Percentiles rank a stretch among this genome's conserved stretches.
These are phyloP conservation scores for Procambarus clarkii DNA, from an alignment of 1,140 invertebrate genomes.

Conservation along the genomic window DNA sequence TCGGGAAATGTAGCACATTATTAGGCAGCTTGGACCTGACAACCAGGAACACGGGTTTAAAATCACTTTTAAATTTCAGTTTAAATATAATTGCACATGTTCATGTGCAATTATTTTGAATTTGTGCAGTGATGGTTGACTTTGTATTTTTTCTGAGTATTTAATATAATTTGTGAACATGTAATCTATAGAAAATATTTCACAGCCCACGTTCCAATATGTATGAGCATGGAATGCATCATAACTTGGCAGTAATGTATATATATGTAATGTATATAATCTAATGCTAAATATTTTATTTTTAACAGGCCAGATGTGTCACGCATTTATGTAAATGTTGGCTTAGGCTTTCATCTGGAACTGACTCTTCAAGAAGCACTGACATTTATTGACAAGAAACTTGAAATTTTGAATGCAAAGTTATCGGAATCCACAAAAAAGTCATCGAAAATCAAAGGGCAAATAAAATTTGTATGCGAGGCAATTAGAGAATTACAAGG, in stretches of 20 bases:
- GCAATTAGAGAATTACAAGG: conserved; percentile 36
- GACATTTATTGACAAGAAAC: conserved; percentile 50
- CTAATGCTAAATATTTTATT: background rate
- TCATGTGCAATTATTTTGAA: too few relatives aligned
- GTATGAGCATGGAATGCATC: too few relatives aligned
- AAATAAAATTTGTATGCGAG: conserved; percentile 56
- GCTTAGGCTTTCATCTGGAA: conserved; percentile 46
- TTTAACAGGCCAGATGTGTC: conserved; percentile 49
- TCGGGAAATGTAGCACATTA: too few relatives aligned
- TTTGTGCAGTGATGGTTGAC: too few relatives aligned
- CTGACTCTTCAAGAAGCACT: conserved; percentile 49
- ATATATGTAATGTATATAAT: background rate
- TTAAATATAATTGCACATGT: too few relatives aligned
- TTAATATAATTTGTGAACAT: too few relatives aligned
- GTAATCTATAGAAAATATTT: too few relatives aligned
- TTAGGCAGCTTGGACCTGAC: too few relatives aligned
- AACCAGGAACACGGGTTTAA: too few relatives aligned
- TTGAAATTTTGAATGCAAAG: conserved; percentile 42
- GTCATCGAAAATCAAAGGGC: conserved; percentile 50
- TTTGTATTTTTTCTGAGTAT: too few relatives aligned
- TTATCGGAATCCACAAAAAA: conserved; percentile 48
- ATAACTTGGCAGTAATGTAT: background rate
- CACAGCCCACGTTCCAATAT: too few relatives aligned
- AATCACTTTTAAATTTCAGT: too few relatives aligned
- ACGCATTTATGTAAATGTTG: conserved; percentile 54